Base-by-base conservation (phyloP, 1,140 invertebrate species). In the Aphaenogaster ashmeadi region DNA sequence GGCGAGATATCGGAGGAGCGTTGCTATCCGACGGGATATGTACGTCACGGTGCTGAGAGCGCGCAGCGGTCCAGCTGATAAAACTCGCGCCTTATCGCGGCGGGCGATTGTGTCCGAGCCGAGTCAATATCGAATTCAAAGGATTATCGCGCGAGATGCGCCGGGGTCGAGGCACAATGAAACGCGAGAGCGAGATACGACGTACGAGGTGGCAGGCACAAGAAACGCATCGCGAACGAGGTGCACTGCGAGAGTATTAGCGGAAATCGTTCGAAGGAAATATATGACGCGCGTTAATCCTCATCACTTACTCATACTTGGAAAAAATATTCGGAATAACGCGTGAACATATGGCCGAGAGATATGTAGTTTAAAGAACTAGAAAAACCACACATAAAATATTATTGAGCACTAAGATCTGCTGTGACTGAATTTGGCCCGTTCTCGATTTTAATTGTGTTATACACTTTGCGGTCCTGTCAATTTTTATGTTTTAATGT, bases 51-150 rank as follows among this genome's bases (percentile, higher is more conserved):
- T 15, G 21, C 15, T 52, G 78, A 54, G 15, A 81, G 36, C 15
- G 36, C 41, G 64, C 5, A 33, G 54, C 15, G 64, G 62, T 67
- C 78, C 78, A 67, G 78, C 78, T 41, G 78, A 75, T 84, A 84
- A 74, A 44, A 79, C 41, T 7, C 18, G 36, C 18, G 18, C 13
- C 80, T 84, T 84, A 84, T 84, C 80, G 27, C 18, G n/a, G 3
- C n/a, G 33, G 5, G 18, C n/a, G 80, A 84, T 84, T 84, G 80
- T 71, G 54, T 50, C 11, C 54, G 33, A 83, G 80, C 36, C 52
- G 79, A 69, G 66, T 74, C 80, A 18, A 84, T 84, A 84, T 84
- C 80, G 41, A 75, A 84, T 75, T 75, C 44, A 41, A 84, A 60
- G 69, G 69, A 84, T 84, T 84, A 84, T 75, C 67, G 67, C 56